Conservation (phyloP, 2,888 invertebrate species). For the Nineta flava region DNA sequence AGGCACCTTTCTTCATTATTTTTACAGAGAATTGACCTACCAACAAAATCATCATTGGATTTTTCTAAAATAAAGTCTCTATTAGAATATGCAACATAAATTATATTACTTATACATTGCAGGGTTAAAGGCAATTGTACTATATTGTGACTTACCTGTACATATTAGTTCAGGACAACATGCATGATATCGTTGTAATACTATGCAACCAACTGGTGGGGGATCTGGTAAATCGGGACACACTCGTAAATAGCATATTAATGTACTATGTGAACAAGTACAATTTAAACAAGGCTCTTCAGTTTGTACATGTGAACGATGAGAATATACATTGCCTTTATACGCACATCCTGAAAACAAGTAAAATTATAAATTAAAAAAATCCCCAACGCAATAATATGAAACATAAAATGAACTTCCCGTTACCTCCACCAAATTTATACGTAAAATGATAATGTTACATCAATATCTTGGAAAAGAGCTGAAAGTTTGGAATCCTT, state of each 20-base stretch:
- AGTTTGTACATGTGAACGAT: conserved; percentile 47
- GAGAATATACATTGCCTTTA: conserved; percentile 49
- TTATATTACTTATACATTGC: no score
- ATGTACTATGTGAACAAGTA: conserved; percentile 51
- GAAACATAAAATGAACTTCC: no score
- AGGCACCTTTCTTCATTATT: no score
- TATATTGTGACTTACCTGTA: conserved; percentile 32
- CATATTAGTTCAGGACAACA: conserved; percentile 72
- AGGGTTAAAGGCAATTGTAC: no score
- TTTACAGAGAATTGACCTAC: no score
- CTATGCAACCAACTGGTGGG: conserved; percentile 55
- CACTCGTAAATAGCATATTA: conserved; percentile 60
- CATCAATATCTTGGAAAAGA: background rate
- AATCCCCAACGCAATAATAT: no score
- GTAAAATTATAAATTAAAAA: no score
- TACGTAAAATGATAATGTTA: no score
- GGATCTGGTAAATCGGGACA: conserved; percentile 62
- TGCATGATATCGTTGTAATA: conserved; percentile 45
- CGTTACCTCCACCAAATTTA: no score
- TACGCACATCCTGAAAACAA: conserved; percentile 50
- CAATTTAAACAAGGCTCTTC: conserved; percentile 65
- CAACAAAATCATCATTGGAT: no score
- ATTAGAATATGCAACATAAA: no score
- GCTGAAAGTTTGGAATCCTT: background rate
- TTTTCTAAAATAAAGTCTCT: no score